Conservation (phyloP, 2,113 vertebrate genomes). For the Gyps fulvus region DNA sequence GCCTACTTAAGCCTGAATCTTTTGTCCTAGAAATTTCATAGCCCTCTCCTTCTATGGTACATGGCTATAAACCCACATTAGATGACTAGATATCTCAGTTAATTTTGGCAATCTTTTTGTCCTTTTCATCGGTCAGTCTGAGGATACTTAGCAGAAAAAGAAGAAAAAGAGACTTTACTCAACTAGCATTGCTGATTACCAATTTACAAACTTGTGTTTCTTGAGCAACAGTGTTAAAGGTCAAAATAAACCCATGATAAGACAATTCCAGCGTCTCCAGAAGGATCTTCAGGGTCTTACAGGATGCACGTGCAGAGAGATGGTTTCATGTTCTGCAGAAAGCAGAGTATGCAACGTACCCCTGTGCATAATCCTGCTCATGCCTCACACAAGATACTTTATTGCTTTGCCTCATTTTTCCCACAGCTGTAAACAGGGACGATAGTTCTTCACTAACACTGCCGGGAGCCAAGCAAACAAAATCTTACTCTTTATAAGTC, state of each 20-base stretch:
- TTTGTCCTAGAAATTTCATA: neutral
- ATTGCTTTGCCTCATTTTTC: neutral
- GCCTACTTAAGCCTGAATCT: neutral
- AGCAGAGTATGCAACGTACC: accelerated
- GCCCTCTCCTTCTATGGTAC: neutral
- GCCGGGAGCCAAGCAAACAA: conserved; percentile 23
- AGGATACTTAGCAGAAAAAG: neutral
- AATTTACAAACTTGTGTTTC: neutral
- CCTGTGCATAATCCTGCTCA: accelerated
- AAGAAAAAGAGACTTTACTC: neutral
- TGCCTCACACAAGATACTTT: neutral
- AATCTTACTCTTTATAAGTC: conserved; percentile 34
- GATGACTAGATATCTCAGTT: neutral
- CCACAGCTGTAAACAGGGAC: neutral
- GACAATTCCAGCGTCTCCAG: neutral
- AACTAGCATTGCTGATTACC: neutral
- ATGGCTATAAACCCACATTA: neutral
- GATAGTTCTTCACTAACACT: neutral
- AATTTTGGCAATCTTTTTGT: neutral
- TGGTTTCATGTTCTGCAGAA: neutral
- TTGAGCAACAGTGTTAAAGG: neutral
- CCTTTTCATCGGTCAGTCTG: neutral
- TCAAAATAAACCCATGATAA: neutral
- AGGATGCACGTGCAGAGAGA: neutral
- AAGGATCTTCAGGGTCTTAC: neutral